Conservation (phyloP, 1,140 invertebrate genomes). For the Diorhabda carinulata region DNA sequence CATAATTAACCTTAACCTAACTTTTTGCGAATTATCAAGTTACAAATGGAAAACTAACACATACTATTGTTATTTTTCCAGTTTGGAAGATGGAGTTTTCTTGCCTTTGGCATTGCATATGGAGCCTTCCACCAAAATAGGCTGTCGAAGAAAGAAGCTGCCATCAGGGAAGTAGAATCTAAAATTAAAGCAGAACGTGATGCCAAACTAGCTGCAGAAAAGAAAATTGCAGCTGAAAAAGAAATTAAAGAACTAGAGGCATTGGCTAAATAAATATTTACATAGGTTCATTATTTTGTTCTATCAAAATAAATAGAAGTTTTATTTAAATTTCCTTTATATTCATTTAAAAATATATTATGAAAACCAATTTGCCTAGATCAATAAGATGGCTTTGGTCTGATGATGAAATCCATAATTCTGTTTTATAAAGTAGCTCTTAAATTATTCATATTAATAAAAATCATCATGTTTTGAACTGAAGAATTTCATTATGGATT, state of each 20-base stretch:
- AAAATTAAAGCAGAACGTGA: constrained; percentile 64
- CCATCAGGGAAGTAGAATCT: constrained; percentile 60
- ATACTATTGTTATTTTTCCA: constrained; percentile 37
- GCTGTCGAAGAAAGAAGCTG: constrained; percentile 62
- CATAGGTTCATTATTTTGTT: no score
- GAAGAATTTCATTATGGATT: no score
- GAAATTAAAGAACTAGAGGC: constrained; percentile 44
- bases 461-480: no score
- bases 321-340: no score
- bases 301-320: no score
- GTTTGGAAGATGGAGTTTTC: constrained; percentile 71
- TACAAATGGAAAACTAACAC: constrained; percentile 25
- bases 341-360: no score
- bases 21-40: constrained; percentile 1
- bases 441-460: no score
- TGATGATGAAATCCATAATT: no score
- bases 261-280: constrained; percentile 30
- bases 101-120: constrained; percentile 62
- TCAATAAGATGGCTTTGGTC: no score
- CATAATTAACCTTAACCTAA: not conserved
- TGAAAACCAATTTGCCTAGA: no score
- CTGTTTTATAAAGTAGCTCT: no score
- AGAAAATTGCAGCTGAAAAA: constrained; percentile 52
- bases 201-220: constrained; percentile 65
- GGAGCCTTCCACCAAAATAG: constrained; percentile 66